Evolutionary conservation across 2,888 invertebrate genomes (phyloP).

Genomic region (Epistrophe grossulariae): DNA sequence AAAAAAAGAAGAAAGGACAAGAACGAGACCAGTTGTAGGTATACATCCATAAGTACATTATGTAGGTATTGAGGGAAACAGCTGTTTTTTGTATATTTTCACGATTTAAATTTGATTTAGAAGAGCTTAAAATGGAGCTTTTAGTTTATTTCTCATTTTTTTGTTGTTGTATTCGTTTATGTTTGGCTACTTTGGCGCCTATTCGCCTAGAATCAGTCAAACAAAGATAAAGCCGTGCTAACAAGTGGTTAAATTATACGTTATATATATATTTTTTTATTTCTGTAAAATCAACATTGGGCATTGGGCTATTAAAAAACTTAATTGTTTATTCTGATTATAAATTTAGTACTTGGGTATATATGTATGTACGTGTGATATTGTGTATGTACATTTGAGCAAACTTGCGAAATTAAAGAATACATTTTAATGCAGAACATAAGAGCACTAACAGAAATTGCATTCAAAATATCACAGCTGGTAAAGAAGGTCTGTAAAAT

Average conservation of each 20-base stretch:
- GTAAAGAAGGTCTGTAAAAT: too few species aligned
- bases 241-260: conserved; percentile 56
- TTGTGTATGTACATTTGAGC: too few species aligned
- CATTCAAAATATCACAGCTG: too few species aligned
- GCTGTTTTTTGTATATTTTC: conserved; percentile 59
- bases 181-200: conserved; percentile 51
- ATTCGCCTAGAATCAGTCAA: conserved; percentile 55
- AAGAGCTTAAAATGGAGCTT: conserved; percentile 60
- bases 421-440: too few species aligned
- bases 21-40: not conserved
- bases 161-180: conserved; percentile 18
- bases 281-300: not conserved
- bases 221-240: conserved; percentile 33
- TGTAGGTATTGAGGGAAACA: conserved; percentile 28
- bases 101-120: conserved; percentile 33
- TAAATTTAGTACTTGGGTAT: not conserved
- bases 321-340: not conserved
- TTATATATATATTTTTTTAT: not conserved
- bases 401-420: too few species aligned
- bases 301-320: not conserved
- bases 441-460: too few species aligned
- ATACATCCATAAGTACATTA: too few species aligned
- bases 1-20: conserved; percentile 9
- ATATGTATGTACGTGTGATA: too few species aligned
- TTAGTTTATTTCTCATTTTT: conserved; percentile 9